A percentile compares a stretch with the other conserved stretches of the same genome.
Evolutionary conservation across 1,140 invertebrate genomes (phyloP).

Genomic region (Nomia melanderi): DNA sequence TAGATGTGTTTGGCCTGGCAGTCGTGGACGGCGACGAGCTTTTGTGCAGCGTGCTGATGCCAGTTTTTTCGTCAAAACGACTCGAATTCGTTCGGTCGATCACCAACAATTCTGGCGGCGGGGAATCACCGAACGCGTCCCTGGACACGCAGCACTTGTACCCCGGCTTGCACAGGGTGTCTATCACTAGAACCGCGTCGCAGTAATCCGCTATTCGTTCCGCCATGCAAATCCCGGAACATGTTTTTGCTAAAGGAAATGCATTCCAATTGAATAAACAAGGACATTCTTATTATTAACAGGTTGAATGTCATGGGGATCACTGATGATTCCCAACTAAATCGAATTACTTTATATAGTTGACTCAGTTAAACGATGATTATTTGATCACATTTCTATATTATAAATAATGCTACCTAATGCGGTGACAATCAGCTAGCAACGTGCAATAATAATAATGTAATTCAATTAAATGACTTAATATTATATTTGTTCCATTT

Average conservation of each 20-base stretch:
- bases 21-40: conserved; percentile 34
- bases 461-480: too few relatives aligned
- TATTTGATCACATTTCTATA: too few relatives aligned
- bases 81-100: conserved; percentile 78
- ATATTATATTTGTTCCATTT: too few relatives aligned
- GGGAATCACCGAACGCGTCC: conserved; percentile 86
- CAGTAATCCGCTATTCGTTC: conserved; percentile 91
- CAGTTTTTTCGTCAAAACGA: conserved; percentile 72
- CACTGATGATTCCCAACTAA: too few relatives aligned
- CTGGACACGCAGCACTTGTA: conserved; percentile 89
- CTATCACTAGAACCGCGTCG: conserved; percentile 88
- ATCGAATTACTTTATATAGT: too few relatives aligned
- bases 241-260: conserved; percentile 82
- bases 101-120: conserved; percentile 87
- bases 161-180: conserved; percentile 86
- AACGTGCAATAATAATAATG: too few relatives aligned
- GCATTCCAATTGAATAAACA: neutral
- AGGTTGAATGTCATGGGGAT: too few relatives aligned
- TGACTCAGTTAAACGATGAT: too few relatives aligned
- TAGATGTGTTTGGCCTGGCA: conserved; percentile 71
- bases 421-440: too few relatives aligned
- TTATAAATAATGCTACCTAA: too few relatives aligned
- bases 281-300: too few relatives aligned
- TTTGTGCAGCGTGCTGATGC: conserved; percentile 60
- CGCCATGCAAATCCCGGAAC: conserved; percentile 91